Conservation (phyloP, 2,888 invertebrate genomes). For the Panzeria rudis region DNA sequence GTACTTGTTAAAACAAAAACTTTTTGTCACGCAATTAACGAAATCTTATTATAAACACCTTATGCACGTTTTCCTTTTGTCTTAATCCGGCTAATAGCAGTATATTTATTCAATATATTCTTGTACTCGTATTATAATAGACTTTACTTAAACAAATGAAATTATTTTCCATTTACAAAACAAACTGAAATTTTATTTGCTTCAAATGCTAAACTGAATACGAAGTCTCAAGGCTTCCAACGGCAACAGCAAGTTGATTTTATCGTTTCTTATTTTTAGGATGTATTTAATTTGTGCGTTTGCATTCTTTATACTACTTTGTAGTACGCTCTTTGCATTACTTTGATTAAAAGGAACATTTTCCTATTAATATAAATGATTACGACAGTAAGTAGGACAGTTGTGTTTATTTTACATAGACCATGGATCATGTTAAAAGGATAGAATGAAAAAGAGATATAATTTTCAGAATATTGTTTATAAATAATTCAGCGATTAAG, state of each 20-base stretch:
- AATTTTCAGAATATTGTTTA: too few relatives aligned
- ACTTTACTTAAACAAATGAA: neutral
- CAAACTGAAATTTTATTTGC: neutral
- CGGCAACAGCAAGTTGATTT: neutral
- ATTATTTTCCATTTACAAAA: neutral
- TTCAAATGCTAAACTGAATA: neutral
- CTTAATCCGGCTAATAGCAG: neutral
- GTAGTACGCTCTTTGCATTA: too few relatives aligned
- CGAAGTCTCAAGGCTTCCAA: neutral
- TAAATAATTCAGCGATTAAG: too few relatives aligned
- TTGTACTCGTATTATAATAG: neutral
- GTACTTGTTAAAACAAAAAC: too few relatives aligned
- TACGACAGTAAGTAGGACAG: too few relatives aligned
- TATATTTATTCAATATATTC: neutral
- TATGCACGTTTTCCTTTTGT: neutral
- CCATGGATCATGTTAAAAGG: too few relatives aligned
- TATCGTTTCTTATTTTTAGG: neutral
- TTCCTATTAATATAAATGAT: too few relatives aligned
- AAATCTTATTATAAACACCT: neutral
- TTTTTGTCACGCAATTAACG: neutral
- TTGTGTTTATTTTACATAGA: too few relatives aligned
- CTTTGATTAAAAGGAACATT: too few relatives aligned
- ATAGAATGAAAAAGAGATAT: too few relatives aligned
- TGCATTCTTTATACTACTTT: too few relatives aligned
- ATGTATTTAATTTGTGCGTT: neutral